A percentile compares a stretch with the other conserved stretches of the same genome.
Evolutionary conservation across 92 coral and sea anemone genomes (phyloP).

Genomic region (Heliopora coerulea): DNA sequence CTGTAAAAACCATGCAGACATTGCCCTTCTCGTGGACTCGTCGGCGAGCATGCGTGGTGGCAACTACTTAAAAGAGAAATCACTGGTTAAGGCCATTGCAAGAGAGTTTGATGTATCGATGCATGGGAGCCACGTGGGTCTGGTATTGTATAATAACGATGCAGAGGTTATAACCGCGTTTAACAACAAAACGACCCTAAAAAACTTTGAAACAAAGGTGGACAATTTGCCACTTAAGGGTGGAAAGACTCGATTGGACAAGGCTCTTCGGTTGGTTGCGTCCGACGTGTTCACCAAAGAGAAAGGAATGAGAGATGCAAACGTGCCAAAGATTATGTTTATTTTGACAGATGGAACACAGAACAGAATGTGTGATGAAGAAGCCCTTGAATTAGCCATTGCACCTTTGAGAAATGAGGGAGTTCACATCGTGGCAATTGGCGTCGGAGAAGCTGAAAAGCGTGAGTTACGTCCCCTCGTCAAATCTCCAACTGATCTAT

Average conservation of each 20-base stretch:
- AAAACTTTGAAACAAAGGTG: conserved; percentile 61
- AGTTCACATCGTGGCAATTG: conserved; percentile 41
- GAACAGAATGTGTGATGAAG: conserved; percentile 51
- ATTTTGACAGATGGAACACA: conserved; percentile 60
- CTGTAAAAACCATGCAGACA: conserved; percentile 51
- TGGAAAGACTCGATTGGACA: conserved; percentile 82
- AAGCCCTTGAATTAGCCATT: conserved; percentile 59
- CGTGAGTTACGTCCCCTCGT: conserved; percentile 23
- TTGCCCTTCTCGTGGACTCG: conserved; percentile 28
- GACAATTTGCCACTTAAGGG: conserved; percentile 72
- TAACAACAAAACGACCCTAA: conserved; percentile 25
- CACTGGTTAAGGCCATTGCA: conserved; percentile 25
- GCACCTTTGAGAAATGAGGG: conserved; percentile 49
- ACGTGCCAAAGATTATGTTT: conserved; percentile 62
- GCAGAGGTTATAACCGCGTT: conserved; percentile 40
- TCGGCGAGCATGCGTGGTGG: conserved; percentile 43
- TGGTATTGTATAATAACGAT: conserved; percentile 37
- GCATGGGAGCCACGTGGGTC: conserved; percentile 30
- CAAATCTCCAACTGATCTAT: conserved; percentile 24
- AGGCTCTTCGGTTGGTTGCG: conserved; percentile 58
- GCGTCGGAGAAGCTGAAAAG: conserved; percentile 40
- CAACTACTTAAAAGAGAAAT: conserved; percentile 32
- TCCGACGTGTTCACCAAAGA: conserved; percentile 29
- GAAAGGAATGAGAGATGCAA: conserved; percentile 29
- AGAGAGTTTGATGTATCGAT: conserved; percentile 42